A percentile compares a stretch with the other conserved stretches of the same genome.
These are phyloP conservation scores for Paracanthobrama guichenoti DNA, from an alignment of 2,113 vertebrate genomes.

Conservation along the genomic window DNA sequence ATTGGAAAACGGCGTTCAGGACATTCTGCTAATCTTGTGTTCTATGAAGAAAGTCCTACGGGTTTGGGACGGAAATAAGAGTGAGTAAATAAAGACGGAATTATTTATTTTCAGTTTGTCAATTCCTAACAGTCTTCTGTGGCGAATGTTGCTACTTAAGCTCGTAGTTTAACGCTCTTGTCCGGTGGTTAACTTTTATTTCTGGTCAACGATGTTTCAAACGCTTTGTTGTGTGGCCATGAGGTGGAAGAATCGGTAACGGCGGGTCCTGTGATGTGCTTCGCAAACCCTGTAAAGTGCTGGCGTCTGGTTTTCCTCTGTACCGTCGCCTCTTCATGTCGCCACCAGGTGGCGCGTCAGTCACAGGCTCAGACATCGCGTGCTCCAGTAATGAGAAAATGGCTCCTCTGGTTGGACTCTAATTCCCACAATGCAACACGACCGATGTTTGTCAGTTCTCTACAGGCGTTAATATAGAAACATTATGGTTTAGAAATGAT, in stretches of 20 bases:
- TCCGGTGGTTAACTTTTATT: not conserved
- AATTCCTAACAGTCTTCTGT: not conserved
- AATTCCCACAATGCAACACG: constrained; percentile 8
- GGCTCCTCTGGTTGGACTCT: not conserved
- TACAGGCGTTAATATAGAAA: not conserved
- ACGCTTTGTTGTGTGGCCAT: not conserved
- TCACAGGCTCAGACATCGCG: too few relatives aligned
- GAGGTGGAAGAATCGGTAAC: not conserved
- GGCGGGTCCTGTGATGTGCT: not conserved
- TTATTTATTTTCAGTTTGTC: not conserved
- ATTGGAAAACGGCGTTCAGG: not conserved
- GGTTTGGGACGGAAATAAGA: too few relatives aligned
- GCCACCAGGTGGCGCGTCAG: constrained; percentile 3
- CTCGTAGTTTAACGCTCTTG: too few relatives aligned
- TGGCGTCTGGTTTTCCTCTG: not conserved
- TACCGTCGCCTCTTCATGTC: not conserved
- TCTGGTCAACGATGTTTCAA: not conserved
- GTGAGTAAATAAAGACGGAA: not conserved
- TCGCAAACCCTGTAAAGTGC: not conserved
- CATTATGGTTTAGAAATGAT: not conserved
- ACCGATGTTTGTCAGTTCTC: not conserved
- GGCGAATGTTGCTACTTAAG: too few relatives aligned
- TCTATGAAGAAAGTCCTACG: not conserved
- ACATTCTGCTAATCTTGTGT: not conserved
- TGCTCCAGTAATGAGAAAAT: not conserved